Percentiles rank a stretch among this genome's conserved stretches.
Evolutionary conservation across 1,140 invertebrate genomes (phyloP).

Genomic region (Muscidifurax raptorellus): DNA sequence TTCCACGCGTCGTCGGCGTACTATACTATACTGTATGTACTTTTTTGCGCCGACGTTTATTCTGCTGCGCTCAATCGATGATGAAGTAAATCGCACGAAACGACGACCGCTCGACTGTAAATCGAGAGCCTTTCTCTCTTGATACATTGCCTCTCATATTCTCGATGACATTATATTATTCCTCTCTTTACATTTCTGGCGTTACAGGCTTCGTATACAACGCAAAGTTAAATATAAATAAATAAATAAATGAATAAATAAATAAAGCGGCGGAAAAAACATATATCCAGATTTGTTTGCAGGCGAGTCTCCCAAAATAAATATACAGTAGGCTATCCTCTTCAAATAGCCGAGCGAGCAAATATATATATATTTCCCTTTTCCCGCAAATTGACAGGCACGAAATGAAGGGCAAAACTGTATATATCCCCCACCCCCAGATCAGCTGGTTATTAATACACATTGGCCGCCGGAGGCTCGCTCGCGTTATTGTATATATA

Average conservation of each 20-base stretch:
- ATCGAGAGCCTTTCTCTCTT: constrained; percentile 10
- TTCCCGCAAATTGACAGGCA: not conserved
- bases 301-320: not conserved
- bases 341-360: not conserved
- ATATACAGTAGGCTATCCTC: not conserved
- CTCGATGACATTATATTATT: not conserved
- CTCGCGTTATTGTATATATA: not conserved
- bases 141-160: not conserved
- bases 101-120: constrained; percentile 46
- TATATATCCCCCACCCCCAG: too few species aligned
- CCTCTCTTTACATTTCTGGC: not conserved
- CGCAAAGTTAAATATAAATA: not conserved
- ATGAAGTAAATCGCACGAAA: constrained; percentile 54
- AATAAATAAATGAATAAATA: not conserved
- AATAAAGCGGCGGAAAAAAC: not conserved
- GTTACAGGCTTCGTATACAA: not conserved
- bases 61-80: constrained; percentile 35
- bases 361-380: not conserved
- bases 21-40: not conserved
- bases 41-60: constrained; percentile 28
- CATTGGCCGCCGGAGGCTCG: not conserved
- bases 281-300: not conserved
- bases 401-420: not conserved
- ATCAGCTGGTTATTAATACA: not conserved
- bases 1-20: not conserved